phyloP scores from a whole-genome alignment of 2,113 vertebrate species.

The Dermatemys mawii region DNA sequence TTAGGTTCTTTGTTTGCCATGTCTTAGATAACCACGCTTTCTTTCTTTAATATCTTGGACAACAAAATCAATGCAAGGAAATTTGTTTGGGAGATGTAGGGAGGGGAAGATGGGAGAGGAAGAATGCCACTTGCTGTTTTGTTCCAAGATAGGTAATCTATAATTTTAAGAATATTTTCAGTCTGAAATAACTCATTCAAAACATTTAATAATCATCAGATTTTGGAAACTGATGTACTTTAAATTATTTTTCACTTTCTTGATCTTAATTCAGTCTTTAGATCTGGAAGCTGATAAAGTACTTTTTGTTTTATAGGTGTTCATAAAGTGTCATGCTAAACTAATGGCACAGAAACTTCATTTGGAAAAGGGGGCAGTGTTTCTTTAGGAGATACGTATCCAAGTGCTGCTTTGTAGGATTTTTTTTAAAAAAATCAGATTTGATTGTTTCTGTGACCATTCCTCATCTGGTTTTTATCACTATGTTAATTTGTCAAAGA shows the following conservation, averaged over 20 bases:
- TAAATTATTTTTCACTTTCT: neutral
- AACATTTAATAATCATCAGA: neutral
- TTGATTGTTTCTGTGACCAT: neutral
- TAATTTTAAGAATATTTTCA: neutral
- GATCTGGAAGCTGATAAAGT: neutral
- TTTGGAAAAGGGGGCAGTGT: neutral
- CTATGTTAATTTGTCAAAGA: neutral
- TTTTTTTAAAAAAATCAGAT: neutral
- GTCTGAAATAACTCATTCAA: neutral
- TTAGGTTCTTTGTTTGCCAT: neutral
- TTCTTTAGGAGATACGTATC: neutral
- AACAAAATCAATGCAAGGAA: neutral
- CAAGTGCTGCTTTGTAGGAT: fast-evolving
- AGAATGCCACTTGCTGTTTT: neutral
- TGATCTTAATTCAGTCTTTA: neutral
- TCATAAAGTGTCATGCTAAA: neutral
- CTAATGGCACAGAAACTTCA: neutral
- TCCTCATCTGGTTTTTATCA: neutral
- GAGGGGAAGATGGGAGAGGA: neutral
- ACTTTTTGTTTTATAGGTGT: neutral
- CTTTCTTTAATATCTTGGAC: neutral
- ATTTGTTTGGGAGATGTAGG: neutral
- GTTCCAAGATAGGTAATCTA: neutral
- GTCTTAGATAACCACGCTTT: neutral
- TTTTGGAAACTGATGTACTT: neutral